Evolutionary conservation across 2,888 invertebrate genomes (phyloP).

Genomic region (Parnassius apollo): DNA sequence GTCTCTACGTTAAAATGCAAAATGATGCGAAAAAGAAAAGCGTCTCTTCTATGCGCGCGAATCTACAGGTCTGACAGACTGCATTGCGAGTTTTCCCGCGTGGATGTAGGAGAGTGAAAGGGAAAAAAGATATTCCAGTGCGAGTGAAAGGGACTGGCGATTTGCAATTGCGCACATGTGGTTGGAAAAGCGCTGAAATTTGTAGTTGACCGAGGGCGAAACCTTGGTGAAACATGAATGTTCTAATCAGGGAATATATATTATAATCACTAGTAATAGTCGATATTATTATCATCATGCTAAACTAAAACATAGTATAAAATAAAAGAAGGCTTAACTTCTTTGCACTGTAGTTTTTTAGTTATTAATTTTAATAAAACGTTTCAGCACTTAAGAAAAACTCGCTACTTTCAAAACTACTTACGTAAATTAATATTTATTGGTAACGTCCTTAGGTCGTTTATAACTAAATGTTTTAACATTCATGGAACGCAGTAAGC

Average conservation of each 20-base stretch:
- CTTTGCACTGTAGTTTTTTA: too few relatives aligned
- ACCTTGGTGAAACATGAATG: conserved; percentile 17
- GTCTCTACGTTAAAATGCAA: conserved; percentile 29
- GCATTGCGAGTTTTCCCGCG: conserved; percentile 67
- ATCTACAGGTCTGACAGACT: conserved; percentile 70
- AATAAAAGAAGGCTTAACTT: too few relatives aligned
- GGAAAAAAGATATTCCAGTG: conserved; percentile 25
- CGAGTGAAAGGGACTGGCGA: conserved; percentile 42
- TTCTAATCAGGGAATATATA: not conserved
- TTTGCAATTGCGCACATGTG: conserved; percentile 37
- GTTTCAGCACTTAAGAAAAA: too few relatives aligned
- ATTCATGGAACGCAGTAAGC: too few relatives aligned
- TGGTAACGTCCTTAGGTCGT: too few relatives aligned
- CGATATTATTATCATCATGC: too few relatives aligned
- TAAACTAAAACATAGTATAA: too few relatives aligned
- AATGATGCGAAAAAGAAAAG: conserved; percentile 43
- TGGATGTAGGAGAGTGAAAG: conserved; percentile 41
- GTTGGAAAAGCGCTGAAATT: conserved; percentile 52
- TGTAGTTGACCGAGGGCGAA: conserved; percentile 32
- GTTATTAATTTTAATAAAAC: too few relatives aligned
- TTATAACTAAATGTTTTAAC: too few relatives aligned
- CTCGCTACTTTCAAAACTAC: too few relatives aligned
- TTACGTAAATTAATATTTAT: too few relatives aligned
- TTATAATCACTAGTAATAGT: too few relatives aligned
- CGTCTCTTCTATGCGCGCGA: conserved; percentile 60